These are phyloP conservation scores for Heliconius ethilla DNA, from an alignment of 2,888 invertebrate species.

Conservation along the genomic window DNA sequence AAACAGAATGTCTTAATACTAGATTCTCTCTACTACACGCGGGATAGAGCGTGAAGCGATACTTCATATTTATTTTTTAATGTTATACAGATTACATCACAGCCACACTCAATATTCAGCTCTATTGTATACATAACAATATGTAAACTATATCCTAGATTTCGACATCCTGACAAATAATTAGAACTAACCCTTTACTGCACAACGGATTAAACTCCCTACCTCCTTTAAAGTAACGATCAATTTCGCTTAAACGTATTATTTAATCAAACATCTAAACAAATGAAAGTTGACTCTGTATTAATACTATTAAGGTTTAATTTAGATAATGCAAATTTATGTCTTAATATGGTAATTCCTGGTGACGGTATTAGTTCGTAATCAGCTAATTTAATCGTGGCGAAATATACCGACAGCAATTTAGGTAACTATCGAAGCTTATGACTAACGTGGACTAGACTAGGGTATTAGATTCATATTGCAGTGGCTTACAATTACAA, in stretches of 20 bases:
- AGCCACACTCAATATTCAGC: slow-evolving; percentile 9
- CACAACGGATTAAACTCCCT: slow-evolving; percentile 38
- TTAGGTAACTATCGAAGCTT: slow-evolving; percentile 18
- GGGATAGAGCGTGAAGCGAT: not conserved
- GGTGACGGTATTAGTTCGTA: slow-evolving; percentile 56
- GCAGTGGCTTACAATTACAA: not conserved
- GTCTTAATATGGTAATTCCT: slow-evolving; percentile 41
- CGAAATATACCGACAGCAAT: slow-evolving; percentile 40
- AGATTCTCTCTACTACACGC: no score
- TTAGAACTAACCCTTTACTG: slow-evolving; percentile 40
- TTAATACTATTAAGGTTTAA: not conserved
- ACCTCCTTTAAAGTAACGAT: slow-evolving; percentile 13
- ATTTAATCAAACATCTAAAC: not conserved
- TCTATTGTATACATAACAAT: slow-evolving; percentile 29
- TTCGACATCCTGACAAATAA: slow-evolving; percentile 50
- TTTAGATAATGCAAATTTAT: slow-evolving; percentile 11
- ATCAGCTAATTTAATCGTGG: slow-evolving; percentile 63
- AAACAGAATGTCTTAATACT: no score
- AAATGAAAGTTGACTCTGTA: slow-evolving; percentile 9
- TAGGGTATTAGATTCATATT: not conserved
- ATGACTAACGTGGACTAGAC: not conserved
- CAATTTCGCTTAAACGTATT: slow-evolving; percentile 26
- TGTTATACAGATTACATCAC: not conserved
- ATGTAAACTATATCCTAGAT: slow-evolving; percentile 46
- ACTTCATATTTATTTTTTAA: not conserved